These are phyloP conservation scores for Meloe dianella DNA, from an alignment of 2,888 invertebrate species.

Conservation along the genomic window DNA sequence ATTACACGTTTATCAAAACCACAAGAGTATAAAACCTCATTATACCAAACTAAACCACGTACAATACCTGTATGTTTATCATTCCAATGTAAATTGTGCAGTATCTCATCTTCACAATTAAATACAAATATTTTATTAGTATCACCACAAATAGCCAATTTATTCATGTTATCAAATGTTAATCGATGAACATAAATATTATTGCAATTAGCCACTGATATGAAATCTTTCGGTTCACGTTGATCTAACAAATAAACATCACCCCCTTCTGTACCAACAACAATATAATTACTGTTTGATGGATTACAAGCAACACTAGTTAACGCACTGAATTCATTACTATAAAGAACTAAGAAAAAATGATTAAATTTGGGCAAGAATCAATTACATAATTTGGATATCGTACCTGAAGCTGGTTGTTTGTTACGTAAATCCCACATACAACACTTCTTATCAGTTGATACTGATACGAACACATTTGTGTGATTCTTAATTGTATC, in stretches of 20 bases:
- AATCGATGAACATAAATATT: constrained; percentile 57
- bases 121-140: constrained; percentile 58
- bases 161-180: constrained; percentile 54
- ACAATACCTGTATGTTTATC: constrained; percentile 63
- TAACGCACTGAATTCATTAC: constrained; percentile 56
- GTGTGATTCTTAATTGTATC: constrained; percentile 60
- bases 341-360: constrained; percentile 55
- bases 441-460: constrained; percentile 59
- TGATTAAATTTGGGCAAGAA: not conserved
- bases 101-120: constrained; percentile 52
- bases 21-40: constrained; percentile 63
- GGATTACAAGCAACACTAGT: constrained; percentile 59
- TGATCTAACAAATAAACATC: constrained; percentile 62
- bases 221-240: constrained; percentile 56
- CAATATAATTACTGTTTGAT: constrained; percentile 56
- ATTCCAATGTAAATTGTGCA: constrained; percentile 57
- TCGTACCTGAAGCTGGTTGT: constrained; percentile 53
- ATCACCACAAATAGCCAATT: constrained; percentile 62
- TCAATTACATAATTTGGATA: no score
- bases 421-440: constrained; percentile 62
- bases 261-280: constrained; percentile 63
- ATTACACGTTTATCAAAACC: constrained; percentile 64
- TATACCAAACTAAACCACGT: constrained; percentile 64
- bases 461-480: constrained; percentile 63
- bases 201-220: constrained; percentile 50